phyloP scores from a whole-genome alignment of 2,888 invertebrate species.

The Thecocarcelia acutangulata region DNA sequence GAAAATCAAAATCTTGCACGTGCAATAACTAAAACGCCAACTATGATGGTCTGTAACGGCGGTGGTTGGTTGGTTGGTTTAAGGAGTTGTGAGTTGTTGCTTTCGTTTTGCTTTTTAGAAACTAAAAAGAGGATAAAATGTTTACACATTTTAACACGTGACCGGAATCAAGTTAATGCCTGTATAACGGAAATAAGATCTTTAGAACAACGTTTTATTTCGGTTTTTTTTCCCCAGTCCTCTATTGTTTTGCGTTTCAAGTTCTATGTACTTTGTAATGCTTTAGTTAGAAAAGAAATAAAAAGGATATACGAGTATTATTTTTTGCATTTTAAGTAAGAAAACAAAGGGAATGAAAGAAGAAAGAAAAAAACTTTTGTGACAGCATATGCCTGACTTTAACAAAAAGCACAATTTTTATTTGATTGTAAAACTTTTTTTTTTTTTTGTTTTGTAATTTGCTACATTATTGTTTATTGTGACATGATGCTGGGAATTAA shows the following conservation, averaged over 20 bases:
- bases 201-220: constrained; percentile 19
- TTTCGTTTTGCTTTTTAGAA: neutral
- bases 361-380: constrained; percentile 1
- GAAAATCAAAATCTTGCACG: constrained; percentile 63
- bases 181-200: constrained; percentile 60
- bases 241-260: constrained; percentile 11
- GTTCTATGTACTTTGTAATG: neutral
- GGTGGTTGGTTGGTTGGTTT: constrained; percentile 55
- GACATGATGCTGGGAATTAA: constrained; percentile 68
- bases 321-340: no score
- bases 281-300: neutral
- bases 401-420: constrained; percentile 69
- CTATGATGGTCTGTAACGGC: constrained; percentile 48
- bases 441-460: neutral
- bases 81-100: neutral
- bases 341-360: constrained; percentile 17
- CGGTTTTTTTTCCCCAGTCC: neutral
- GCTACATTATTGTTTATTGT: constrained; percentile 48
- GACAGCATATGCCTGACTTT: constrained; percentile 21
- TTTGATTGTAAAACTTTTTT: constrained; percentile 21
- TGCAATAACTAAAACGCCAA: constrained; percentile 53
- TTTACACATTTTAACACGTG: constrained; percentile 70
- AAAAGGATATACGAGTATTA: neutral
- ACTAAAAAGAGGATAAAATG: constrained; percentile 45
- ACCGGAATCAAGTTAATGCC: constrained; percentile 72